These are phyloP conservation scores for Xenops minutus DNA, from an alignment of 2,797 vertebrate species.

Conservation along the genomic window DNA sequence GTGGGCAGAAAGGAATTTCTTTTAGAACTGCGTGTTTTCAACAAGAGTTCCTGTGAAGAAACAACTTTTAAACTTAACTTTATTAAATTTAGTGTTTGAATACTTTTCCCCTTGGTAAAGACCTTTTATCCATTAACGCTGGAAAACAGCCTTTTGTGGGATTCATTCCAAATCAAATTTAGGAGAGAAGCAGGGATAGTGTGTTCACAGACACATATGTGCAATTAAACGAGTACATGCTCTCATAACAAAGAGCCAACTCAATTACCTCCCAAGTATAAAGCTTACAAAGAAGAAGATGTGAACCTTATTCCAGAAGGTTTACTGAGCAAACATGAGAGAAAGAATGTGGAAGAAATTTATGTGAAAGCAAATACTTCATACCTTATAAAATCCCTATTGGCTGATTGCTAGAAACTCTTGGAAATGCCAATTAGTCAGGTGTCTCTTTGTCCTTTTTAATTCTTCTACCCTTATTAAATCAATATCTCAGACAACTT, in stretches of 20 bases:
- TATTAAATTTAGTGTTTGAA: conserved; percentile 68
- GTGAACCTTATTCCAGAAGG: conserved; percentile 54
- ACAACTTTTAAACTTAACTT: conserved; percentile 61
- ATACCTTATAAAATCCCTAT: conserved; percentile 57
- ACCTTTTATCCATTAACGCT: conserved; percentile 64
- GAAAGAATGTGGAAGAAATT: conserved; percentile 48
- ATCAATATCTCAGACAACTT: conserved; percentile 63
- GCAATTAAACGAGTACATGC: conserved; percentile 57
- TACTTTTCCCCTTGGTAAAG: conserved; percentile 66
- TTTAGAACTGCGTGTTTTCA: conserved; percentile 35
- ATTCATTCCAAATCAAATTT: conserved; percentile 75
- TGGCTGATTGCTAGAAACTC: conserved; percentile 54
- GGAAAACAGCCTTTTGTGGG: conserved; percentile 51
- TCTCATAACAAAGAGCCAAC: conserved; percentile 51
- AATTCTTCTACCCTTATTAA: conserved; percentile 68
- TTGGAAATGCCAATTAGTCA: conserved; percentile 69
- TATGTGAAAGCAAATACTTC: conserved; percentile 62
- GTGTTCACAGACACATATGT: conserved; percentile 60
- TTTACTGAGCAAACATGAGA: conserved; percentile 44
- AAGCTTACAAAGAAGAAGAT: conserved; percentile 43
- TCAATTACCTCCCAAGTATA: conserved; percentile 62
- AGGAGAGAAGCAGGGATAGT: conserved; percentile 56
- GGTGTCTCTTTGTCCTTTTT: conserved; percentile 67
- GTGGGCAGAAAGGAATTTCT: neutral
- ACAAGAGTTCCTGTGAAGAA: conserved; percentile 58